These are phyloP conservation scores for Saimiri boliviensis DNA, from an alignment of 2,113 vertebrate species.

Conservation along the genomic window DNA sequence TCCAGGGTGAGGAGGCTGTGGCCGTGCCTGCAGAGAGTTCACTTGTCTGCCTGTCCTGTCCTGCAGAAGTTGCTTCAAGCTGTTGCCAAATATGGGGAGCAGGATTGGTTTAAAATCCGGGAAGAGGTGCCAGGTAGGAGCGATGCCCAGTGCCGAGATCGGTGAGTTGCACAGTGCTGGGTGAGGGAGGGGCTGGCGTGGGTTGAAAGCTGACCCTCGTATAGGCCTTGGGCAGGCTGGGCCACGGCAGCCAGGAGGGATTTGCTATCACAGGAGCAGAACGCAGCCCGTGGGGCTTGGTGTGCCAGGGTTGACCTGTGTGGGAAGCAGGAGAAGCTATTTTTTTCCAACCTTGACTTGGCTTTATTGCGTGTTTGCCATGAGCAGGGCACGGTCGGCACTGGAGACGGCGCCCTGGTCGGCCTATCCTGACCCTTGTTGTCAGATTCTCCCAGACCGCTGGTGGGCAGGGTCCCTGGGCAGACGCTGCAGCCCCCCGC, in stretches of 20 bases:
- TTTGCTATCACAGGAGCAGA: rapidly evolving
- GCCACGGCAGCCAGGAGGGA: rapidly evolving
- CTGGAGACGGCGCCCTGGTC: rapidly evolving
- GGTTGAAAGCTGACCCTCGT: background rate
- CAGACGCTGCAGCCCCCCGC: no score
- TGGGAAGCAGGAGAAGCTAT: rapidly evolving
- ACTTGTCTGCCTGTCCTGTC: background rate
- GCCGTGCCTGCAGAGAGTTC: rapidly evolving
- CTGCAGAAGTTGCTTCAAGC: slow-evolving; percentile 90
- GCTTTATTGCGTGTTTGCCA: background rate
- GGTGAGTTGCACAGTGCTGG: slow-evolving; percentile 81
- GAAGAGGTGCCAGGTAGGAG: slow-evolving; percentile 92
- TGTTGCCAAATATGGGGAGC: slow-evolving; percentile 86
- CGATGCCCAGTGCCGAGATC: slow-evolving; percentile 91
- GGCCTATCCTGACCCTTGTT: rapidly evolving
- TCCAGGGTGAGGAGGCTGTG: rapidly evolving
- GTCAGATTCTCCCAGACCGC: rapidly evolving
- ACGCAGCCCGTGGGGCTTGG: rapidly evolving
- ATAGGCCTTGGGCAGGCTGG: background rate
- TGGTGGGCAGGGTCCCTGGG: no score
- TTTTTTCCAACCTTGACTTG: background rate
- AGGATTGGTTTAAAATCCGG: slow-evolving; percentile 93
- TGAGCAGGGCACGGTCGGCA: no score
- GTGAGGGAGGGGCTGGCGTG: background rate
- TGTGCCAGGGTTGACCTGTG: rapidly evolving